Base-by-base conservation (phyloP, 1,140 invertebrate genomes). In the Antheraea mylitta region DNA sequence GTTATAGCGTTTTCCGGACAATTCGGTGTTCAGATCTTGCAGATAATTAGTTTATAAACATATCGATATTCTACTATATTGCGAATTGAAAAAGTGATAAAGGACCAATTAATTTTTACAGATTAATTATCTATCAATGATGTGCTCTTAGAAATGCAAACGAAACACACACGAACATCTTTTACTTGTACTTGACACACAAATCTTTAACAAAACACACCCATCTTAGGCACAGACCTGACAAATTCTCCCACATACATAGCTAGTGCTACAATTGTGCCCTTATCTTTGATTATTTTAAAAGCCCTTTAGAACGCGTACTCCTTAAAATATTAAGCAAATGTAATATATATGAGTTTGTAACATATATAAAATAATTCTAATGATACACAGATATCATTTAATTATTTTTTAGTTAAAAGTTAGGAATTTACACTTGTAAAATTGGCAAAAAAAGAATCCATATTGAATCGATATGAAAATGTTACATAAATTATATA, bases 181-280 rank as follows among this genome's bases (percentile, higher is more conserved):
- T 53, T 13, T 53, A 53, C 45, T 16, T 61, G 19, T 8, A 61
- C 60, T 5, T 61, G 18, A 61, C 19, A 61, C 16, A 30, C 60
- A 22, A 61, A 7, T 11, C 16, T 18, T 11, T 19, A 42, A 42
- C 38, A 65, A 16, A 48, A 38, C 19, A 38, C 19, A 38, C 38
- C 38, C 45, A 45, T 18, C 18, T 3, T 38, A 73, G 73, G 72
- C 68, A 82, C 80, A 80, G 76, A 79, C 74, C 75, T 0, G 67
- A 82, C 76, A 76, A 66, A 74, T 62, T 69, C 69, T 70, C 37
- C 67, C 58, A 67, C 59, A 71, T 68, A 75, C 70, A 61, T 75
- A 78, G 75, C 63, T 76, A 77, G 22, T 2, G 73, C 64, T 22
- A 63, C 59, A 64, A 60, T 58, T 66, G 78, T 71, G 70, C 70